phyloP scores from a whole-genome alignment of 2,888 invertebrate genomes.

The Troides helena region DNA sequence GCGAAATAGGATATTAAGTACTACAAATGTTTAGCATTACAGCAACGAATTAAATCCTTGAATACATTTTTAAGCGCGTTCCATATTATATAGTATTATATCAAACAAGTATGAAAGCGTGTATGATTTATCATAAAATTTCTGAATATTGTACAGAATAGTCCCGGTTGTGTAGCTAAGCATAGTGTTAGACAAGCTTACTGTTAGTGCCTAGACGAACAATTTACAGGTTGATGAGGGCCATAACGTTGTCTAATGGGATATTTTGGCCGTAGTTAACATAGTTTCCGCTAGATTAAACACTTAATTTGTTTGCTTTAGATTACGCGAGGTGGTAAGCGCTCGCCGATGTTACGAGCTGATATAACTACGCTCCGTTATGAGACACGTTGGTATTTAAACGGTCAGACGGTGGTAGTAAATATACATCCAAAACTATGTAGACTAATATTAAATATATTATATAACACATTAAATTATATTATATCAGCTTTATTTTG shows the following conservation, averaged over 20 bases:
- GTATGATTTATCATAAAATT: not conserved
- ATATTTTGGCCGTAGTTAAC: constrained; percentile 31
- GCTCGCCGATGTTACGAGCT: not conserved
- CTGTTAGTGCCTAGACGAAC: constrained; percentile 25
- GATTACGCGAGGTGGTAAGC: constrained; percentile 22
- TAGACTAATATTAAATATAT: not conserved
- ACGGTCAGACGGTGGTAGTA: not conserved
- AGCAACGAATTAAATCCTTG: too few species aligned
- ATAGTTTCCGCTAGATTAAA: constrained; percentile 31
- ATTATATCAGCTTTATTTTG: too few species aligned
- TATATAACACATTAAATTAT: not conserved
- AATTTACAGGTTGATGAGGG: constrained; percentile 31
- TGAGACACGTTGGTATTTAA: constrained; percentile 18
- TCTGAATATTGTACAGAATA: not conserved
- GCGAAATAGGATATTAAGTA: too few species aligned
- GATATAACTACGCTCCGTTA: constrained; percentile 8
- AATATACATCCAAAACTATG: not conserved
- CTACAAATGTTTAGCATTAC: too few species aligned
- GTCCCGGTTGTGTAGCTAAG: not conserved
- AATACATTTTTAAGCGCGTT: too few species aligned
- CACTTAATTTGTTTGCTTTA: constrained; percentile 30
- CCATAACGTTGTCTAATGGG: constrained; percentile 29
- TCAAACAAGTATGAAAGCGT: too few species aligned
- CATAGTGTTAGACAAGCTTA: constrained; percentile 19
- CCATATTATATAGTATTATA: too few species aligned